Conservation (phyloP, 2,113 vertebrate species). For the Sceloporus tristichus region DNA sequence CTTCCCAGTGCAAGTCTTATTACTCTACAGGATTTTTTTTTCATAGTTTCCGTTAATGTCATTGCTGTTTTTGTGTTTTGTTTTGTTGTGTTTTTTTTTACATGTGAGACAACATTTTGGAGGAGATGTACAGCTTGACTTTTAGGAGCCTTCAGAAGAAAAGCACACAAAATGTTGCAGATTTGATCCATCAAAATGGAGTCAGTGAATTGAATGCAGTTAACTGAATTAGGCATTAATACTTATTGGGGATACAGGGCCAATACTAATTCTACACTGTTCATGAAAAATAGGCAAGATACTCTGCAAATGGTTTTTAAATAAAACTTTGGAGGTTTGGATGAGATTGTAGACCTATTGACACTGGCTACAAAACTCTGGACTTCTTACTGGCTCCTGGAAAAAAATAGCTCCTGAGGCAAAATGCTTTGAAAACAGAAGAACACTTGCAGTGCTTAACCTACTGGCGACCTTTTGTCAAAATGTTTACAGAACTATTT, state of each 20-base stretch:
- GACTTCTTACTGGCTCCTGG: constrained; percentile 2
- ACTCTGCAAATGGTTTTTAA: background rate
- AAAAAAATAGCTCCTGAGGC: background rate
- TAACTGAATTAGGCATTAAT: background rate
- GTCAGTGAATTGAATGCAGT: background rate
- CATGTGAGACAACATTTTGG: no score
- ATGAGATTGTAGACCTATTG: constrained; percentile 9
- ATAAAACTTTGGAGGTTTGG: background rate
- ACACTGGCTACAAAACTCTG: constrained; percentile 3
- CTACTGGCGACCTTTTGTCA: constrained; percentile 21
- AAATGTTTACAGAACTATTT: constrained; percentile 34
- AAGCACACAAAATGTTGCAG: background rate
- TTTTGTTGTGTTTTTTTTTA: background rate
- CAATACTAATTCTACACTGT: background rate
- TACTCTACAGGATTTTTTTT: background rate
- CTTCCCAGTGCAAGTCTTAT: background rate
- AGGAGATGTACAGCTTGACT: background rate
- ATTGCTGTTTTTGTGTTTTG: background rate
- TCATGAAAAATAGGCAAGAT: background rate
- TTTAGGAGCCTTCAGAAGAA: background rate
- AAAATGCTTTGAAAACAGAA: constrained; percentile 30
- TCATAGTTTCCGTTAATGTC: background rate
- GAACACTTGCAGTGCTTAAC: constrained; percentile 30
- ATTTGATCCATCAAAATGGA: background rate
- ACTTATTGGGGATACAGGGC: background rate